phyloP scores from a whole-genome alignment of 2,113 vertebrate genomes.

The Dromiciops gliroides region DNA sequence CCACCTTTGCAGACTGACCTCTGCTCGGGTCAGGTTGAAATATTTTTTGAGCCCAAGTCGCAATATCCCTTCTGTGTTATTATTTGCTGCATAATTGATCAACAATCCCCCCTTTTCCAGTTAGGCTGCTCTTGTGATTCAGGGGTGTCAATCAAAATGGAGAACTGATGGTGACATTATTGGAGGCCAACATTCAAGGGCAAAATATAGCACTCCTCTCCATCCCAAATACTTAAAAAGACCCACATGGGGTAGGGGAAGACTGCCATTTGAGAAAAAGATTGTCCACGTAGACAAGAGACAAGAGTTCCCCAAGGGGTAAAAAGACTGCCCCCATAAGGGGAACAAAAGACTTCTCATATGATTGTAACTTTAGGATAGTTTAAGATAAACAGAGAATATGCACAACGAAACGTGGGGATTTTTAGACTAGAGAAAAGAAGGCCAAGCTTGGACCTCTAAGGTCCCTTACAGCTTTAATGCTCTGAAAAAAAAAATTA shows the following conservation, averaged over 20 bases:
- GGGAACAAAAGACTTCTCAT: not conserved
- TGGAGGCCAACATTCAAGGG: not conserved
- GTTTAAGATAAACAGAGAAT: not conserved
- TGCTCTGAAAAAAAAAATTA: not conserved
- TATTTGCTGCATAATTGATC: slow-evolving; percentile 9
- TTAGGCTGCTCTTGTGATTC: not conserved
- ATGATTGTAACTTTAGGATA: not conserved
- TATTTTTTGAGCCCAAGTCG: not conserved
- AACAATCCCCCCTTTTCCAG: not conserved
- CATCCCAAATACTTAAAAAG: not conserved
- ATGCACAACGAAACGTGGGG: not conserved
- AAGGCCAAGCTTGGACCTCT: not conserved
- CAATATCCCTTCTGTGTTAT: not conserved
- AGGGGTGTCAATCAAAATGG: not conserved
- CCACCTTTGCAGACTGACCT: not conserved
- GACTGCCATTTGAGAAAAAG: not conserved
- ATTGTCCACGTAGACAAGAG: too few relatives aligned
- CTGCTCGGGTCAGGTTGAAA: not conserved
- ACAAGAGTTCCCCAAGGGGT: too few relatives aligned
- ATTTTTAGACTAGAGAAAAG: not conserved
- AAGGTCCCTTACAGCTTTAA: not conserved
- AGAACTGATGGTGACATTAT: slow-evolving; percentile 5
- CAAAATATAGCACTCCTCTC: not conserved
- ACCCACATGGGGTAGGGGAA: not conserved
- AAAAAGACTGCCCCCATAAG: not conserved